Evolutionary conservation across 1,140 invertebrate genomes (phyloP).

Genomic region (Eriocheir sinensis): DNA sequence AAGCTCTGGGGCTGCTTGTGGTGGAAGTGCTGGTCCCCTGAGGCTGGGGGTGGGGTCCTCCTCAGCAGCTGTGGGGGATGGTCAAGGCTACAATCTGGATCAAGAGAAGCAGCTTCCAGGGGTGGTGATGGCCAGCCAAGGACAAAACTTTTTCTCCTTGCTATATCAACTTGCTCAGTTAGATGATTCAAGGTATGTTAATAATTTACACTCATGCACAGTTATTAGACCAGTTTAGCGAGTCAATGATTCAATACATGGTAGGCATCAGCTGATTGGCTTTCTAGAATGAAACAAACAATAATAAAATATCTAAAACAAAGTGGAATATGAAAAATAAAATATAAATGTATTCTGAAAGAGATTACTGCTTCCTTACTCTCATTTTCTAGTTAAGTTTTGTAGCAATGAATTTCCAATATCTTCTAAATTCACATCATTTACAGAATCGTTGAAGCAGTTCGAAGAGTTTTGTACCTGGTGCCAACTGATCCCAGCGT

Average conservation of each 20-base stretch:
- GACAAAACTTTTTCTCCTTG: constrained; percentile 83
- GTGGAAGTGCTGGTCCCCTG: constrained; percentile 40
- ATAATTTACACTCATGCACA: no score
- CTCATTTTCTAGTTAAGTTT: not conserved
- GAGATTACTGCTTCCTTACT: no score
- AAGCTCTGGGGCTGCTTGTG: constrained; percentile 39
- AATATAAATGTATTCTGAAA: no score
- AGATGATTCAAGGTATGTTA: constrained; percentile 82
- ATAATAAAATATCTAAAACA: no score
- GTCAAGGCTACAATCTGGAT: constrained; percentile 78
- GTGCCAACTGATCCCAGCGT: constrained; percentile 84
- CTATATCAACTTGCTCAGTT: constrained; percentile 83
- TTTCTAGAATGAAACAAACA: no score
- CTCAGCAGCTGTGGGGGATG: constrained; percentile 66
- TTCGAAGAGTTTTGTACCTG: constrained; percentile 83
- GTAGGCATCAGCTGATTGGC: no score
- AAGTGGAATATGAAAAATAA: no score
- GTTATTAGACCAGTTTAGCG: no score
- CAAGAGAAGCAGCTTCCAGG: constrained; percentile 84
- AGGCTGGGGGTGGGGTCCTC: constrained; percentile 45
- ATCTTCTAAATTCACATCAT: not conserved
- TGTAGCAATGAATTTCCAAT: not conserved
- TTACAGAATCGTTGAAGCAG: constrained; percentile 82
- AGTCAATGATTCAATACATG: no score
- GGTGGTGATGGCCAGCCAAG: constrained; percentile 83